Conservation (phyloP, 1,140 invertebrate species). For the Drosophila lini region DNA sequence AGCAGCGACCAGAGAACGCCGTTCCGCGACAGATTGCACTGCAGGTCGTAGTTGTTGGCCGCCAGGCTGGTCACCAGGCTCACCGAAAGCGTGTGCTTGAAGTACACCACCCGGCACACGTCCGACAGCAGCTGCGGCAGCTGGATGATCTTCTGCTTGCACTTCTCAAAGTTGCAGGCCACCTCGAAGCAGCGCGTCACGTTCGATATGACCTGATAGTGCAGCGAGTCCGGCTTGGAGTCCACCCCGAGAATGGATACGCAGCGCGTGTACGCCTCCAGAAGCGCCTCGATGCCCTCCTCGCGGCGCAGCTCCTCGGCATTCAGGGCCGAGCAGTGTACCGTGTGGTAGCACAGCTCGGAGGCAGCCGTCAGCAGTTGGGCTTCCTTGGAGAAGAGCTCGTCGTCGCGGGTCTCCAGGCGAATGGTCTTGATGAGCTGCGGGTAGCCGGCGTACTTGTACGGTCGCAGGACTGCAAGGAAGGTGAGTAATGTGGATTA, state of each 20-base stretch:
- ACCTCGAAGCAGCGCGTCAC: constrained; percentile 96
- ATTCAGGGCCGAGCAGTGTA: constrained; percentile 98
- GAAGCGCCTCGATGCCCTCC: constrained; percentile 94
- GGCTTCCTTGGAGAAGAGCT: constrained; percentile 95
- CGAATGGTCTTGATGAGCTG: constrained; percentile 98
- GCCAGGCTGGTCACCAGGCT: constrained; percentile 83
- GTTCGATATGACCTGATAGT: constrained; percentile 97
- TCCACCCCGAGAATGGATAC: constrained; percentile 94
- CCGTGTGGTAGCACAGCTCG: constrained; percentile 98
- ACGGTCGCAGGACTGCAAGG: constrained; percentile 93
- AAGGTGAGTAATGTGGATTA: background rate
- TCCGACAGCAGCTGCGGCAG: constrained; percentile 94
- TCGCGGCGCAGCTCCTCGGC: constrained; percentile 98
- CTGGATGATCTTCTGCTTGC: constrained; percentile 94
- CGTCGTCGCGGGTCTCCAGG: constrained; percentile 96
- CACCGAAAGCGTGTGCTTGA: constrained; percentile 86
- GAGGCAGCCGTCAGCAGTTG: constrained; percentile 95
- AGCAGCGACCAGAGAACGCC: constrained; percentile 97
- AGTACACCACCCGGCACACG: constrained; percentile 95
- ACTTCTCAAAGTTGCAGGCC: constrained; percentile 96
- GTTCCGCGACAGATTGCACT: constrained; percentile 95
- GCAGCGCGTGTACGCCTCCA: constrained; percentile 96
- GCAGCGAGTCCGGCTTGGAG: constrained; percentile 91
- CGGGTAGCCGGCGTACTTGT: constrained; percentile 99
- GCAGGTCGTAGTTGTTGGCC: constrained; percentile 88